These are phyloP conservation scores for Hipparchia sbordonii DNA, from an alignment of 2,888 invertebrate species.

Conservation along the genomic window DNA sequence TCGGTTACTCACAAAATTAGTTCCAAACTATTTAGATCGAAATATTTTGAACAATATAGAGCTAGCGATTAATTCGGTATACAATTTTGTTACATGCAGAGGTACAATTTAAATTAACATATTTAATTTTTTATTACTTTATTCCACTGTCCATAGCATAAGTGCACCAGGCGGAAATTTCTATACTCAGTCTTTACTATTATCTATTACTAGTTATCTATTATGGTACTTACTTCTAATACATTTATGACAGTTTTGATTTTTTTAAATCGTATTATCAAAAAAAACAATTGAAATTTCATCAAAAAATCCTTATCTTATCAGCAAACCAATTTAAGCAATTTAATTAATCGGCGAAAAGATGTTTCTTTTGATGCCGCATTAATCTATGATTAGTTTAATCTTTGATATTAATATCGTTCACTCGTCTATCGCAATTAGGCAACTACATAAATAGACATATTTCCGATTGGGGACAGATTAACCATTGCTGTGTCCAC, in stretches of 20 bases:
- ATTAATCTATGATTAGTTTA: conserved; percentile 37
- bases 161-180: too few species aligned
- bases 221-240: too few species aligned
- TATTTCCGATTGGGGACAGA: conserved; percentile 22
- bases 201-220: too few species aligned
- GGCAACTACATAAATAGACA: conserved; percentile 35
- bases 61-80: background rate
- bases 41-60: conserved; percentile 13
- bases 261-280: background rate
- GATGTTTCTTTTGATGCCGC: conserved; percentile 31
- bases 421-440: conserved; percentile 24
- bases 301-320: conserved; percentile 24
- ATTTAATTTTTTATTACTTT: background rate
- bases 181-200: too few species aligned
- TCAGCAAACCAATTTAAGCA: conserved; percentile 25
- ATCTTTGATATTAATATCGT: conserved; percentile 29
- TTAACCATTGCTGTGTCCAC: conserved; percentile 4
- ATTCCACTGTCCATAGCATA: too few species aligned
- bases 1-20: conserved; percentile 14
- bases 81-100: background rate
- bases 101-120: background rate
- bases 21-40: conserved; percentile 14
- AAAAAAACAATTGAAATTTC: background rate
- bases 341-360: conserved; percentile 26
- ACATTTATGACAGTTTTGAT: background rate